Percentiles rank a stretch among this genome's conserved stretches.
Evolutionary conservation across 2,113 vertebrate species (phyloP).

Genomic region (Oryzias curvinotus): DNA sequence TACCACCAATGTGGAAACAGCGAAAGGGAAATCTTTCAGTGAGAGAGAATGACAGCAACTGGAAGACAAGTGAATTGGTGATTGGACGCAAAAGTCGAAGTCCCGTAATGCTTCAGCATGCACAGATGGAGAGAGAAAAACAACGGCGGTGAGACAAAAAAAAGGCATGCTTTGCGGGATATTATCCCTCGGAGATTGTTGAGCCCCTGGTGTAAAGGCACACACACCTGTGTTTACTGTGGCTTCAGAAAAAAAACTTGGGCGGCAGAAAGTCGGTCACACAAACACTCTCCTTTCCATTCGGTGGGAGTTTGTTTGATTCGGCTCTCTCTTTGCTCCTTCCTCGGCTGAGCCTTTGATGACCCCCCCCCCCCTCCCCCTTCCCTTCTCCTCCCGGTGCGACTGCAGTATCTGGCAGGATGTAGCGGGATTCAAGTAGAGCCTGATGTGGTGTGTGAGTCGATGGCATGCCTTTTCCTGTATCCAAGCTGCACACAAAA

Average conservation of each 20-base stretch:
- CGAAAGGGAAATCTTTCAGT: conserved; percentile 37
- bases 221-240: conserved; percentile 55
- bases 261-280: conserved; percentile 37
- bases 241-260: conserved; percentile 33
- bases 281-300: conserved; percentile 20
- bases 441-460: conserved; percentile 27
- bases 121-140: conserved; percentile 46
- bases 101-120: background rate
- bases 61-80: conserved; percentile 46
- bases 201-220: conserved; percentile 16
- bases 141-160: conserved; percentile 26
- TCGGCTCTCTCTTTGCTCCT: conserved; percentile 18
- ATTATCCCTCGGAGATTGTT: conserved; percentile 9
- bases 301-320: conserved; percentile 43
- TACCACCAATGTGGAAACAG: conserved; percentile 28
- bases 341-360: conserved; percentile 46
- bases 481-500: background rate
- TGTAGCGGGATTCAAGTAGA: conserved; percentile 1
- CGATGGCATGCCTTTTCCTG: conserved; percentile 19
- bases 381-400: background rate
- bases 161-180: conserved; percentile 32
- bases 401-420: conserved; percentile 25
- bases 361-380: background rate
- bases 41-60: conserved; percentile 42
- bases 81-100: conserved; percentile 8